Evolutionary conservation across 2,797 vertebrate species (phyloP).

Genomic region (Takifugu rubripes): DNA sequence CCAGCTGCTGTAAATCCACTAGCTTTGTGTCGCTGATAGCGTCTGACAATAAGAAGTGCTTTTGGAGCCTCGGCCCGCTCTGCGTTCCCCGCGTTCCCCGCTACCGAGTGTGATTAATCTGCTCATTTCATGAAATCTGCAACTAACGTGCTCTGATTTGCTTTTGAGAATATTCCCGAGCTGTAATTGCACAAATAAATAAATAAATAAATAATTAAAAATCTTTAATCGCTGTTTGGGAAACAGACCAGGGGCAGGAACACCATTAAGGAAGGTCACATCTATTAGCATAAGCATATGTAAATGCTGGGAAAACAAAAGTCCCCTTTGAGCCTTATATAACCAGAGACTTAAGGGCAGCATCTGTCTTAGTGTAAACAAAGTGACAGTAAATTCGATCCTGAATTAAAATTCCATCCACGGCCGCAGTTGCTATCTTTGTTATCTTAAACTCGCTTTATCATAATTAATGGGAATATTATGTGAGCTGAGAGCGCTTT

Average conservation of each 20-base stretch:
- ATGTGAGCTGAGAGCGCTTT: slow-evolving; percentile 5
- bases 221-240: slow-evolving; percentile 19
- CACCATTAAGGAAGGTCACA: slow-evolving; percentile 12
- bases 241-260: slow-evolving; percentile 25
- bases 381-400: slow-evolving; percentile 19
- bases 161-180: slow-evolving; percentile 10
- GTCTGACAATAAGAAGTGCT: slow-evolving; percentile 13
- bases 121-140: slow-evolving; percentile 18
- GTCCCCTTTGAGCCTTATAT: slow-evolving; percentile 19
- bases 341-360: slow-evolving; percentile 32
- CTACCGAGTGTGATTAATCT: slow-evolving; percentile 10
- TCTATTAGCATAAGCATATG: slow-evolving; percentile 22
- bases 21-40: slow-evolving; percentile 34
- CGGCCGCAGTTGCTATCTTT: neutral
- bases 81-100: neutral
- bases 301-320: slow-evolving; percentile 17
- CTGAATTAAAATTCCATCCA: slow-evolving; percentile 32
- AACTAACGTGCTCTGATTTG: slow-evolving; percentile 6
- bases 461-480: slow-evolving; percentile 5
- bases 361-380: slow-evolving; percentile 10
- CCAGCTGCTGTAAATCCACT: slow-evolving; percentile 32
- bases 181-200: slow-evolving; percentile 12
- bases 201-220: neutral
- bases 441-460: slow-evolving; percentile 17
- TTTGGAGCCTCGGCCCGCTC: neutral